Percentiles rank a stretch among this genome's conserved stretches.
Conservation (phyloP, 92 coral and sea anemone species). For the Parazoanthus atlanticus region DNA sequence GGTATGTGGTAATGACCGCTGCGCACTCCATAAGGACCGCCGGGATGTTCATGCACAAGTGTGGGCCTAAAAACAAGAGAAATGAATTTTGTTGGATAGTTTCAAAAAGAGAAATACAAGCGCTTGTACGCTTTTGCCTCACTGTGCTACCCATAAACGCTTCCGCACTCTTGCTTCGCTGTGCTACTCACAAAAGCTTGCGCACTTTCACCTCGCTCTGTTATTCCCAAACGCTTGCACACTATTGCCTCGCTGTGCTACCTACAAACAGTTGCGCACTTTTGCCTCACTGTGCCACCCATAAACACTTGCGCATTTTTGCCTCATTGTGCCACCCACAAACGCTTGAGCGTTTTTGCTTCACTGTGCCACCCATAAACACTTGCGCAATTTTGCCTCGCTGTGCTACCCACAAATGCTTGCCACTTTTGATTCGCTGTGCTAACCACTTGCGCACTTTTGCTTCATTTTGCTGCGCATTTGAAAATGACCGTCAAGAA, state of each 20-base stretch:
- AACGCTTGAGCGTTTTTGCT: too few relatives aligned
- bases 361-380: background rate
- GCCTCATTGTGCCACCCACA: too few relatives aligned
- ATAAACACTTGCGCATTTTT: background rate
- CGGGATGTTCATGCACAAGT: background rate
- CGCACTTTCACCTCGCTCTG: too few relatives aligned
- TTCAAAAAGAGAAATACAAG: background rate
- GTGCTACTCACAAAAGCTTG: background rate
- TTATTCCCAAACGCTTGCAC: too few relatives aligned
- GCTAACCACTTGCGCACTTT: background rate
- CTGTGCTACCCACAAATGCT: background rate
- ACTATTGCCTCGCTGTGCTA: too few relatives aligned
- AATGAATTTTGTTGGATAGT: background rate
- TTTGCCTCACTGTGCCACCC: background rate
- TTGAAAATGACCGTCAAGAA: too few relatives aligned
- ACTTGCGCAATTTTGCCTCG: background rate
- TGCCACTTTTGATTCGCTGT: background rate
- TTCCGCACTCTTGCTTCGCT: background rate
- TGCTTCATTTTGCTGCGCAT: too few relatives aligned
- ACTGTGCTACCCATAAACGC: background rate
- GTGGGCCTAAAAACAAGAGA: background rate
- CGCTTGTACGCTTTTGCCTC: background rate
- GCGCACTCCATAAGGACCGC: background rate
- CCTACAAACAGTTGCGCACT: too few relatives aligned
- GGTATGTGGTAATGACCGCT: constrained; percentile 55